phyloP scores from a whole-genome alignment of 2,113 vertebrate genomes.

The Sinosuthora webbiana region DNA sequence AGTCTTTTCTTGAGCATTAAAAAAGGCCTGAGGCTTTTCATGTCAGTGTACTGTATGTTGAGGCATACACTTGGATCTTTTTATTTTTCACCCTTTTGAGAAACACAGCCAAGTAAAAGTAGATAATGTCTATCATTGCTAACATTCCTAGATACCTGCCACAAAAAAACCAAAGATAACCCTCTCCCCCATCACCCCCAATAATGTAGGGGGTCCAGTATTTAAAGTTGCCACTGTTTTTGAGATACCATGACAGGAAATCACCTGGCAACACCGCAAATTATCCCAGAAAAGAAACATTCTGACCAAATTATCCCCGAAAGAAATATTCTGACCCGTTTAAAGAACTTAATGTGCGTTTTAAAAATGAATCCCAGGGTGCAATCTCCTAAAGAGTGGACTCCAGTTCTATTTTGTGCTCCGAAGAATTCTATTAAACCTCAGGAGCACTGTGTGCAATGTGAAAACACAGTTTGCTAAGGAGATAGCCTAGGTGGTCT shows the following conservation, averaged over 20 bases:
- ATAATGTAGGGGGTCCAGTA: neutral
- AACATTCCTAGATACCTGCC: neutral
- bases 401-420: conserved; percentile 9
- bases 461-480: conserved; percentile 34
- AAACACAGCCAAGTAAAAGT: conserved; percentile 29
- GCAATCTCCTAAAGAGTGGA: neutral
- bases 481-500: conserved; percentile 29
- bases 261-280: neutral
- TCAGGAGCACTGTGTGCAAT: neutral
- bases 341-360: neutral
- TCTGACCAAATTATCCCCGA: neutral
- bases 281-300: too few relatives aligned
- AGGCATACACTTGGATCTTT: neutral
- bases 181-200: accelerated
- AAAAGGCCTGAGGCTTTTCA: conserved; percentile 34
- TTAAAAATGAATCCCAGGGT: neutral
- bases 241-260: neutral
- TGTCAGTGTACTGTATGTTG: neutral
- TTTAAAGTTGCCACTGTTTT: neutral
- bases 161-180: neutral
- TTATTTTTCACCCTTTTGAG: neutral
- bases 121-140: conserved; percentile 15
- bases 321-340: neutral
- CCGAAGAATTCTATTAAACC: conserved; percentile 12
- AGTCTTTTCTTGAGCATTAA: conserved; percentile 8